Conservation (phyloP, 2,797 vertebrate species). For the Coregonus sp. region DNA sequence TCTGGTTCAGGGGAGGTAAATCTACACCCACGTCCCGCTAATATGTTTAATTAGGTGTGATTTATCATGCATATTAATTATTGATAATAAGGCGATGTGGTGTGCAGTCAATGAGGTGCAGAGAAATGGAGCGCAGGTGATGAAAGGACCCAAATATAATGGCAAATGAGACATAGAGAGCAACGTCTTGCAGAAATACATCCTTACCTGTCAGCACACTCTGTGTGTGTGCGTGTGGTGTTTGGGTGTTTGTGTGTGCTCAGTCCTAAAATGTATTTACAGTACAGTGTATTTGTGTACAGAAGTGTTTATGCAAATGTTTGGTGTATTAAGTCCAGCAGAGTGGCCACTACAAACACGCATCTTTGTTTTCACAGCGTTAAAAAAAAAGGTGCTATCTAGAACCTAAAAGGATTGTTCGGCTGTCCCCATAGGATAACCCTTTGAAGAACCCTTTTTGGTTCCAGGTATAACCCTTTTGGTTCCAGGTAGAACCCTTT, state of each 20-base stretch:
- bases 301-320: background rate
- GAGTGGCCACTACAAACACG: background rate
- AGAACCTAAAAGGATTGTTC: no score
- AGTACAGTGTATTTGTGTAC: background rate
- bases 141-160: conserved; percentile 45
- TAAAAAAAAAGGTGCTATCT: background rate
- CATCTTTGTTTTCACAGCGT: background rate
- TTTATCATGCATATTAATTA: conserved; percentile 57
- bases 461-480: no score
- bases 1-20: conserved; percentile 48
- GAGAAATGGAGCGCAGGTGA: conserved; percentile 38
- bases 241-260: conserved; percentile 3
- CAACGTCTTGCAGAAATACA: background rate
- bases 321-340: background rate
- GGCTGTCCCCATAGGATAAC: no score
- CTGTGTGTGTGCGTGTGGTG: conserved; percentile 10
- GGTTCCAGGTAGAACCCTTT: no score
- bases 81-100: conserved; percentile 40
- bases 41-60: conserved; percentile 61
- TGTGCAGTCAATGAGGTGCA: conserved; percentile 47
- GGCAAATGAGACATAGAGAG: conserved; percentile 34
- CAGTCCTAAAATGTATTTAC: background rate
- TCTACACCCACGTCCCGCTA: conserved; percentile 45
- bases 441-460: no score
- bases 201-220: background rate